A percentile compares a stretch with the other conserved stretches of the same genome.
These are phyloP conservation scores for Cynodonichthys magdalenae DNA, from an alignment of 2,797 vertebrate genomes.

Conservation along the genomic window DNA sequence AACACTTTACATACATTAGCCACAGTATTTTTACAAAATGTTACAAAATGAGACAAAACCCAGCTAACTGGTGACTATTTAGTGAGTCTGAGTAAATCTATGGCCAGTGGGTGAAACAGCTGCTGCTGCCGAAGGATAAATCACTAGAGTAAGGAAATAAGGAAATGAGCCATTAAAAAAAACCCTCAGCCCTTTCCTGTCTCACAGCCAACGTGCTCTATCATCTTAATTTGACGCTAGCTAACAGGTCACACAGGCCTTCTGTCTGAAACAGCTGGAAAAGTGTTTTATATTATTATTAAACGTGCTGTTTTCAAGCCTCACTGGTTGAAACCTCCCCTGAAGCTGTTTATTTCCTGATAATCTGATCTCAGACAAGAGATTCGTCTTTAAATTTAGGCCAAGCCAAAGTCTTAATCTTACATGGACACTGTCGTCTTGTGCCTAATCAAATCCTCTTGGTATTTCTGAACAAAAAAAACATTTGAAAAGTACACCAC, in stretches of 20 bases:
- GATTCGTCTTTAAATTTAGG: constrained; percentile 25
- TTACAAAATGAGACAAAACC: too few species aligned
- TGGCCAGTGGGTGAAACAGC: constrained; percentile 4
- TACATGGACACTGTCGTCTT: constrained; percentile 5
- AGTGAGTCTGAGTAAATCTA: background rate
- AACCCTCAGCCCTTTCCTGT: constrained; percentile 52
- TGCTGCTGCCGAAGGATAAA: constrained; percentile 12
- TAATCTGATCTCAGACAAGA: constrained; percentile 40
- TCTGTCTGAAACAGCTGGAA: background rate
- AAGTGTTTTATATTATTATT: too few species aligned
- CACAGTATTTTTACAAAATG: too few species aligned
- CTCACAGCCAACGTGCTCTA: constrained; percentile 29
- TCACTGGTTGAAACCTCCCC: background rate
- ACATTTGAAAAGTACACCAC: background rate
- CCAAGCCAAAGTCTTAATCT: constrained; percentile 22
- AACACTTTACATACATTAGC: too few species aligned
- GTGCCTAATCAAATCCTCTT: constrained; percentile 6
- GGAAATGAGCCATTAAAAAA: constrained; percentile 54
- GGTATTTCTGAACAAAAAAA: background rate
- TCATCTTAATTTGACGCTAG: constrained; percentile 39
- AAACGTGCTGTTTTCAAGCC: too few species aligned
- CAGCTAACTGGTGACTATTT: too few species aligned
- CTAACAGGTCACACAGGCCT: background rate
- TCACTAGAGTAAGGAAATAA: constrained; percentile 32
- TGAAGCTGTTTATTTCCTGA: constrained; percentile 16